phyloP scores from a whole-genome alignment of 2,113 vertebrate genomes.

The Equus quagga region DNA sequence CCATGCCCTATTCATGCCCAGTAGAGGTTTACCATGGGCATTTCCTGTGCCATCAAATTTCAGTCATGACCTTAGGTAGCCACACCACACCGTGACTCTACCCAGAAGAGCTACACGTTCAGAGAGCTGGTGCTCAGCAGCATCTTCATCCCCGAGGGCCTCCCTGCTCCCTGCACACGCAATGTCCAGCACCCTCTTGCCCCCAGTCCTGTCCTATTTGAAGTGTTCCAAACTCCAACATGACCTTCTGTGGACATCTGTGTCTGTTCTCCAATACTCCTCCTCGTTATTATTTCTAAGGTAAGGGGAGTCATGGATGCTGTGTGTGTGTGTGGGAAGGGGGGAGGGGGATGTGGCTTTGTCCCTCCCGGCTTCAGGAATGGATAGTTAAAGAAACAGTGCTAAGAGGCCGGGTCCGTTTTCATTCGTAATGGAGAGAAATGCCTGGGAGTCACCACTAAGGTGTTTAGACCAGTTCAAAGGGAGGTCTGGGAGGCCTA shows the following conservation, averaged over 20 bases:
- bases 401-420: not conserved
- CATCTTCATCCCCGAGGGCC: no score
- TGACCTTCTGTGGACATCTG: not conserved
- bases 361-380: not conserved
- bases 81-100: not conserved
- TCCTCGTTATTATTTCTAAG: not conserved
- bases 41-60: not conserved
- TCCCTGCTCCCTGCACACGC: rapidly evolving
- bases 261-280: not conserved
- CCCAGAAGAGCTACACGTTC: no score
- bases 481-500: not conserved
- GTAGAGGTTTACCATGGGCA: no score
- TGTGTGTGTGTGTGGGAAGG: no score
- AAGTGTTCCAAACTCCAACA: not conserved
- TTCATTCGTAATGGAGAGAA: not conserved
- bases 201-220: not conserved
- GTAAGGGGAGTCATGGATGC: not conserved
- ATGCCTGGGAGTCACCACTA: not conserved
- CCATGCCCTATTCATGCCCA: not conserved
- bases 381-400: not conserved
- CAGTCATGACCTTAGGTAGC: not conserved
- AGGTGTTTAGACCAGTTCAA: not conserved
- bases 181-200: rapidly evolving
- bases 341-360: no score
- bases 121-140: no score